Evolutionary conservation across 2,888 invertebrate species (phyloP), one percentile per base, ranked within the genome.

Genomic region (Leucania comma): DNA sequence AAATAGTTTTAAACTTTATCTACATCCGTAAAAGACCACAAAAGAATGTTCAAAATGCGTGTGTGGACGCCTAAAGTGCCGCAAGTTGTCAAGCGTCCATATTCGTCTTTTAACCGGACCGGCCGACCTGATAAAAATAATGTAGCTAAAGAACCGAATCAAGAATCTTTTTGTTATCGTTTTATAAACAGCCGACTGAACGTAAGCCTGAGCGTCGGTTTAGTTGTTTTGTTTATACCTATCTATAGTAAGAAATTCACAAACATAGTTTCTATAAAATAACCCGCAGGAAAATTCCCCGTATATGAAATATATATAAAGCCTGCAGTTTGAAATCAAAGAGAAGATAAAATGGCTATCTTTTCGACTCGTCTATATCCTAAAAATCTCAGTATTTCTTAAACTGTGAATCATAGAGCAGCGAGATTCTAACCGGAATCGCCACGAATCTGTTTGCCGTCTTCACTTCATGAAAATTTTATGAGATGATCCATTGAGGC

Each of bases 391-490:
- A 17, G 51, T 35, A 32, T 63, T 53, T 68, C 46, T 57, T 60
- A 54, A 38, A 61, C 65, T 29, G 29, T n/a, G 42, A n/a, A 46
- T 35, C 8, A 68, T 62, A 68, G 75, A 75, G 68, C 68, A 60
- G 50, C 22, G 38, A 20, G 67, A 50, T 71, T 75, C 66, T 59
- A 76, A 65, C 29, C 0, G 38, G 67, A 62, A 42, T 69, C 64
- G 35, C 32, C 38, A 10, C 20, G 38, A 72, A 72, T 82, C 58
- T 66, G 63, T 81, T 72, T 60, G 54, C 57, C 12, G 50, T 82
- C 42, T 68, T 62, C 42, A 78, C 32, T 67, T 75, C 68, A 75
- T 75, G 63, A 81, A 68, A 66, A 50, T 72, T 75, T 75, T 66
- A 79, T 72, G 46, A 66, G 57, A 60, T 32, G 24, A 66, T 68